These are phyloP conservation scores for Phorcus lineatus DNA, from an alignment of 2,888 invertebrate species.

Conservation along the genomic window DNA sequence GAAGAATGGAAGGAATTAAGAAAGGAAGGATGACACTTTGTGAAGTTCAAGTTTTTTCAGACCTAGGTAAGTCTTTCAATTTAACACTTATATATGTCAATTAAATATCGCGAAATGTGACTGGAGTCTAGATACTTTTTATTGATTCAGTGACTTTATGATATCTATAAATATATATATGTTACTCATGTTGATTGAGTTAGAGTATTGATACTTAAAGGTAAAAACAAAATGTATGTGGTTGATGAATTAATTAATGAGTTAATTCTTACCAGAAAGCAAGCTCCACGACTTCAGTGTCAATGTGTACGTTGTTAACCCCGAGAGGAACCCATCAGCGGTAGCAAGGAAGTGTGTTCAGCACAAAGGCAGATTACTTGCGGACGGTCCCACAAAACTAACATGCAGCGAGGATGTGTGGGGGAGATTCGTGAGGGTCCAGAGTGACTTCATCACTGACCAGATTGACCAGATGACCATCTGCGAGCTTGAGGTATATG, in stretches of 20 bases:
- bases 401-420: not conserved
- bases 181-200: no score
- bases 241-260: no score
- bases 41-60: not conserved
- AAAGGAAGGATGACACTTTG: not conserved
- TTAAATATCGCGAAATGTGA: no score
- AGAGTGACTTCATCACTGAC: not conserved
- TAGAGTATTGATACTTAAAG: no score
- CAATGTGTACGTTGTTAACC: not conserved
- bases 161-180: no score
- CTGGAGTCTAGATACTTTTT: no score
- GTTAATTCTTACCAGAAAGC: not conserved
- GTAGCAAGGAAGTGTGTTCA: not conserved
- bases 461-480: not conserved
- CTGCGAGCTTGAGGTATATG: not conserved
- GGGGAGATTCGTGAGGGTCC: not conserved
- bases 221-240: no score
- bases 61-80: not conserved
- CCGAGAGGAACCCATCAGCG: not conserved
- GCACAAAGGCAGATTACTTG: not conserved
- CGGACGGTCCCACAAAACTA: not conserved
- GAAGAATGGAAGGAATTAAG: not conserved
- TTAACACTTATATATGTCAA: no score
- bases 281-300: not conserved
- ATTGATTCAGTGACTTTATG: no score